phyloP scores from a whole-genome alignment of 2,113 vertebrate species.

The Bufo bufo region DNA sequence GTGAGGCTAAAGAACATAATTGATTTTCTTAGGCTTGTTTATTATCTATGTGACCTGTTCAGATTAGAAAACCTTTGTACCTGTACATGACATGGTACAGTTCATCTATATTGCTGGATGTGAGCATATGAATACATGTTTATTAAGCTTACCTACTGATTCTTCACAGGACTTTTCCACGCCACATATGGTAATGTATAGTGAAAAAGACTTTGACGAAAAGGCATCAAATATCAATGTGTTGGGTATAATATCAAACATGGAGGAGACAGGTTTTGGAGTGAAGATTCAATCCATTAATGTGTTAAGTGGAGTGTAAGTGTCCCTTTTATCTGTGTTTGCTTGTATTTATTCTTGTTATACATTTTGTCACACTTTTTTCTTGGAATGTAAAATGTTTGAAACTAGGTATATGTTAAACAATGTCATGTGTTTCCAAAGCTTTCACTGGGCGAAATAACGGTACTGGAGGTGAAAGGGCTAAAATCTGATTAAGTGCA shows the following conservation, averaged over 20 bases:
- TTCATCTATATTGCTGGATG: no score
- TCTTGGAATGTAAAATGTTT: background rate
- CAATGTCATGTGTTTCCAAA: no score
- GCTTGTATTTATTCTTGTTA: background rate
- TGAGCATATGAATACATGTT: no score
- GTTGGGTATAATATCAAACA: slow-evolving; percentile 80
- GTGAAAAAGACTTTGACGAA: slow-evolving; percentile 79
- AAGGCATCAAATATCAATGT: slow-evolving; percentile 81
- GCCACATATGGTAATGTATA: slow-evolving; percentile 87
- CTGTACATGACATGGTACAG: background rate
- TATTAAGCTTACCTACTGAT: background rate
- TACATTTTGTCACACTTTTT: no score
- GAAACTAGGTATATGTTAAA: background rate
- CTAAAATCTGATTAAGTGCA: background rate
- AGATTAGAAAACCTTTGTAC: background rate
- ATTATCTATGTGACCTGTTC: background rate
- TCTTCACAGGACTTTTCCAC: slow-evolving; percentile 80
- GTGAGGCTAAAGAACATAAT: background rate
- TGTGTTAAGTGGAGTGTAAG: slow-evolving; percentile 90
- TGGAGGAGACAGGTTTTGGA: slow-evolving; percentile 83
- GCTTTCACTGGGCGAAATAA: background rate
- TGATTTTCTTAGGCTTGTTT: background rate
- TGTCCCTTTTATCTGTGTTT: slow-evolving; percentile 52
- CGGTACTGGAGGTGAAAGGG: background rate
- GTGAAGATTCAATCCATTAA: slow-evolving; percentile 84